Evolutionary conservation across 2,797 vertebrate genomes (phyloP), one percentile per base, ranked within the genome.

Genomic region (Pipistrellus kuhlii): DNA sequence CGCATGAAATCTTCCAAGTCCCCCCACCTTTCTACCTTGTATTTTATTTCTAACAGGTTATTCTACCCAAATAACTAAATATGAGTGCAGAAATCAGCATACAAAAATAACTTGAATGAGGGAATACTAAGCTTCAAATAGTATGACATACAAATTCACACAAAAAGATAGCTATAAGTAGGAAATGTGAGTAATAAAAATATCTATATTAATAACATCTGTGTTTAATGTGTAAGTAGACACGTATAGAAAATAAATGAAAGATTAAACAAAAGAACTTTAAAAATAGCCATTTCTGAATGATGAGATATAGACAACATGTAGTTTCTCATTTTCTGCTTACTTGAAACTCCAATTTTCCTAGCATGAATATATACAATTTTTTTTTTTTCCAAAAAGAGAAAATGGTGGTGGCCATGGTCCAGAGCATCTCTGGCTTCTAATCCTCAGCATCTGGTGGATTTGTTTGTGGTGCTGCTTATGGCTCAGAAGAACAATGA

Each of bases 31-130:
- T 51, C 2, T 80, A 68, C 18, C 48, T 73, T 23, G 53, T 55
- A 23, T 55, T 55, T 55, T 59, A 62, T 38, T 89, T 76, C 10
- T 7, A 27, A 84, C 68, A 57, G 4, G 41, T 30, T 72, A 80
- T 94, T 69, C 55, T 57, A 46, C 30, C 35, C n/a, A 94, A 83
- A 82, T 85, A 76, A 91, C 5, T 75, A 13, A 9, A 9, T 80
- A 57, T 68, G 10, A n/a, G 13, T 44, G 0, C 68, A 68, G 81
- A 25, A 66, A 62, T n/a, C 15, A 27, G 1, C 35, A 69, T 38
- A 57, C 9, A 82, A 78, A 95, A 75, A 69, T 72, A 69, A 0
- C 21, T 30, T 25, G 6, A 66, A 66, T 23, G 62, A 20, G 35
- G 82, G 66, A 6, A 41, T 14, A 75, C 1, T 25, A 57, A 76